Evolutionary conservation across 2,113 vertebrate species (phyloP).

Genomic region (Colossoma macropomum): DNA sequence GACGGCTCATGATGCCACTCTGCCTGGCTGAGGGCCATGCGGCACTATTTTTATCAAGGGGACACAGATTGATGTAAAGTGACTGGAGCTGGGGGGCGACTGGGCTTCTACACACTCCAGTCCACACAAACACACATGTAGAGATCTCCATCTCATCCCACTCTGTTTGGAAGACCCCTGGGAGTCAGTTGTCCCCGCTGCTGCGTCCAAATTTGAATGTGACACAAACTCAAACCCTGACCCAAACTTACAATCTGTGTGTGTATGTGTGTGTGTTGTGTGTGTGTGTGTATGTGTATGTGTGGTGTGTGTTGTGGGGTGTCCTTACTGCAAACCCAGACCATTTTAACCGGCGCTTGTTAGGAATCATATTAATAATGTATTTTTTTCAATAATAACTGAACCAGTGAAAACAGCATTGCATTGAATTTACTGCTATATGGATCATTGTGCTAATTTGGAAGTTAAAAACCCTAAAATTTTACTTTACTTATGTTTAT

Average conservation of each 20-base stretch:
- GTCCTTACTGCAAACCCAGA: too few relatives aligned
- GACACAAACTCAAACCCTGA: conserved; percentile 35
- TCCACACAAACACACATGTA: conserved; percentile 69
- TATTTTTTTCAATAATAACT: too few relatives aligned
- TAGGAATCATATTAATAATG: too few relatives aligned
- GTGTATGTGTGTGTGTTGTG: conserved; percentile 19
- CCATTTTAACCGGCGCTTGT: too few relatives aligned
- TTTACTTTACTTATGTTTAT: too few relatives aligned
- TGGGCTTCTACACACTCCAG: conserved; percentile 76
- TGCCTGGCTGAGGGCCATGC: conserved; percentile 66
- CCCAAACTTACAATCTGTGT: conserved; percentile 7
- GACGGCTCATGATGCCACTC: conserved; percentile 65
- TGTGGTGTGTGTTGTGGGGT: not conserved
- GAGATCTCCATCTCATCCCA: conserved; percentile 46
- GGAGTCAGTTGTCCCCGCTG: conserved; percentile 28
- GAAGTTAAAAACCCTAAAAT: too few relatives aligned
- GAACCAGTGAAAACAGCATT: too few relatives aligned
- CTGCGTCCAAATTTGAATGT: conserved; percentile 31
- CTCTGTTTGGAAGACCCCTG: conserved; percentile 20
- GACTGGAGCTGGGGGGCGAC: conserved; percentile 78
- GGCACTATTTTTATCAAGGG: conserved; percentile 81
- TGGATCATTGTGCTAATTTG: too few relatives aligned
- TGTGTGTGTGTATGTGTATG: conserved; percentile 20
- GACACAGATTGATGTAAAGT: conserved; percentile 79
- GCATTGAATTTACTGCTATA: too few relatives aligned